Evolutionary conservation across 1,140 invertebrate genomes (phyloP), one percentile per base, ranked within the genome.

Genomic region (Drosophila arawakana): DNA sequence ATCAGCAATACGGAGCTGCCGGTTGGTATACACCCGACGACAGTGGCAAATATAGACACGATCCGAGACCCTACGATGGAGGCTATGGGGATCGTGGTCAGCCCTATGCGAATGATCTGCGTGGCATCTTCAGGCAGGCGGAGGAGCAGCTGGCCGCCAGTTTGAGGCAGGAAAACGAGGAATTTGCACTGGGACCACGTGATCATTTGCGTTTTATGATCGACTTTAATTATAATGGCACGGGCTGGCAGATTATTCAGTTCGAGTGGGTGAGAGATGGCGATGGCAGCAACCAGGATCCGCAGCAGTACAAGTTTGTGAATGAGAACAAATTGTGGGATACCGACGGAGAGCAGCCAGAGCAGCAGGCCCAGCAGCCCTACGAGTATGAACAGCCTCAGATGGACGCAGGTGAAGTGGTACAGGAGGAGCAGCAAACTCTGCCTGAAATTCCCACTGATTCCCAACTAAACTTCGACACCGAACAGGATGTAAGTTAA

Each of bases 181-280:
- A 58, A 7, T 69, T 89, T 0, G 43, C 61, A 0, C 62, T 91
- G 15, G 86, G 90, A 7, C 86, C 90, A 0, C 74, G 81, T 2
- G 90, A 91, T 75, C 90, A 89, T 62, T 61, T 91, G 10, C 90
- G 90, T 25, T 91, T 91, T 18, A 83, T 91, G 82, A 80, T 91
- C 21, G 90, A 91, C 59, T 91, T 91, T 44, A 91, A 91, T 50
- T 91, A 73, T 43, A 91, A 91, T 30, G 83, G 83, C 61, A 91
- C 73, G 2, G 90, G 90, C 37, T 92, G 91, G 91, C 81, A 91
- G 55, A 81, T 91, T 0, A 80, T 92, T 1, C 77, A 92, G 25
- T 92, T 92, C 10, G 73, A 92, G 10, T 92, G 88, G 88, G 57
- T 91, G 0, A 74, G 84, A 0, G 90, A 91, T 44, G 90, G 76